Conservation (phyloP, 2,888 invertebrate genomes). For the Patella pellucida region DNA sequence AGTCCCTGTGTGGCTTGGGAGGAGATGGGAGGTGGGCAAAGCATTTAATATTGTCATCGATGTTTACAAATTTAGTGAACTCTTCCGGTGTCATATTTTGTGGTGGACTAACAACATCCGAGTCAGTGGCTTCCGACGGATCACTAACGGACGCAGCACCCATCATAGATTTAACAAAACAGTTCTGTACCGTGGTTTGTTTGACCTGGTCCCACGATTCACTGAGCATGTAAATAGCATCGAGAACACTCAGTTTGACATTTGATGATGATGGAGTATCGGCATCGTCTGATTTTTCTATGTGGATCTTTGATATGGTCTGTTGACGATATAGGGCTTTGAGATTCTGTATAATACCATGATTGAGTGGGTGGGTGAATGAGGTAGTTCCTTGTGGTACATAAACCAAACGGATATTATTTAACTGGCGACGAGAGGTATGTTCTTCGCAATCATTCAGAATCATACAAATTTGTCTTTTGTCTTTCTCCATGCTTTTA, state of each 20-base stretch:
- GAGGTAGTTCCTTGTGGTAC: slow-evolving; percentile 9
- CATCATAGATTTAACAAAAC: slow-evolving; percentile 1
- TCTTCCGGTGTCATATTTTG: background rate
- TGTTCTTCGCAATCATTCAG: background rate
- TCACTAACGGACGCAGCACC: slow-evolving; percentile 2
- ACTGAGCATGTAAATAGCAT: slow-evolving; percentile 9
- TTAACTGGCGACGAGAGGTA: background rate
- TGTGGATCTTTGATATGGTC: background rate
- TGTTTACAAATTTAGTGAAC: background rate
- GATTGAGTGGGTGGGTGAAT: slow-evolving; percentile 9
- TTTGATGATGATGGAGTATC: background rate
- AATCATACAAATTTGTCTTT: slow-evolving; percentile 12
- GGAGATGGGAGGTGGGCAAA: background rate
- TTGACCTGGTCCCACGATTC: slow-evolving; percentile 6
- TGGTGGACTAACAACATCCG: background rate
- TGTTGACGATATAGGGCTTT: slow-evolving; percentile 5
- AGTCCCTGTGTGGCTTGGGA: background rate
- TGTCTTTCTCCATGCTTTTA: slow-evolving; percentile 10
- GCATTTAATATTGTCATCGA: background rate
- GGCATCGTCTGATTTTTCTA: background rate
- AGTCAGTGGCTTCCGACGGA: background rate
- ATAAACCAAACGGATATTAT: slow-evolving; percentile 7
- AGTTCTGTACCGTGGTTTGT: slow-evolving; percentile 4
- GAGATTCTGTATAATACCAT: slow-evolving; percentile 1
- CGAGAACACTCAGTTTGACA: background rate